Conservation (phyloP, 2,888 invertebrate genomes). For the Tetanocera ferruginea region DNA sequence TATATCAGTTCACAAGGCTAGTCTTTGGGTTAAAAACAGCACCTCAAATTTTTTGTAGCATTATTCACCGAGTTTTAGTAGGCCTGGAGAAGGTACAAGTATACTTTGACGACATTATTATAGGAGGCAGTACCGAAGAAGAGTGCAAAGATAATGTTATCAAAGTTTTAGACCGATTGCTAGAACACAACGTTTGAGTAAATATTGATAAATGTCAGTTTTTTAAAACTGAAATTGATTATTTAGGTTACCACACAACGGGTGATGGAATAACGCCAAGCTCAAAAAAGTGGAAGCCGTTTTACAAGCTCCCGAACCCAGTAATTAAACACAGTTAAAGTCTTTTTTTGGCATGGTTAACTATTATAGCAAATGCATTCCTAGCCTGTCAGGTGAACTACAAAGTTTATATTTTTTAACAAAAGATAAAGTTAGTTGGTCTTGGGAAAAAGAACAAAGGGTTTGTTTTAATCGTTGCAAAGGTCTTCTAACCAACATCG, state of each 20-base stretch:
- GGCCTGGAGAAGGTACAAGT: constrained; percentile 18
- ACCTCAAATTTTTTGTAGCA: constrained; percentile 31
- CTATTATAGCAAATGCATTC: constrained; percentile 31
- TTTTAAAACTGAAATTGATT: constrained; percentile 1
- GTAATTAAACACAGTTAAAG: constrained; percentile 23
- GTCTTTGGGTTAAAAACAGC: constrained; percentile 38
- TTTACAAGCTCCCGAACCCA: background rate
- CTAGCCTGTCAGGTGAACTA: constrained; percentile 5
- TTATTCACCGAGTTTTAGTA: constrained; percentile 33
- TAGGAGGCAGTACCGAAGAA: constrained; percentile 12
- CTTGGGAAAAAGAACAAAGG: background rate
- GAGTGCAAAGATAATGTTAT: constrained; percentile 23
- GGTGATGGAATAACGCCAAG: constrained; percentile 24
- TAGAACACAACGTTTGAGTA: constrained; percentile 25
- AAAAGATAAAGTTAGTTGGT: background rate
- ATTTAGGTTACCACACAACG: constrained; percentile 31
- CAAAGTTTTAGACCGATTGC: constrained; percentile 12
- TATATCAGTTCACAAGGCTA: no score
- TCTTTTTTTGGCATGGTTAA: constrained; percentile 31
- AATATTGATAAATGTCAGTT: constrained; percentile 36
- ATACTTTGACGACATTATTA: constrained; percentile 37
- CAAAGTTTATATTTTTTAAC: background rate
- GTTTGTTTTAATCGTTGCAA: background rate
- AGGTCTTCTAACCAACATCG: background rate
- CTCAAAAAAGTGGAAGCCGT: constrained; percentile 22